These are phyloP conservation scores for Jaculus jaculus DNA, from an alignment of 2,113 vertebrate genomes.

Conservation along the genomic window DNA sequence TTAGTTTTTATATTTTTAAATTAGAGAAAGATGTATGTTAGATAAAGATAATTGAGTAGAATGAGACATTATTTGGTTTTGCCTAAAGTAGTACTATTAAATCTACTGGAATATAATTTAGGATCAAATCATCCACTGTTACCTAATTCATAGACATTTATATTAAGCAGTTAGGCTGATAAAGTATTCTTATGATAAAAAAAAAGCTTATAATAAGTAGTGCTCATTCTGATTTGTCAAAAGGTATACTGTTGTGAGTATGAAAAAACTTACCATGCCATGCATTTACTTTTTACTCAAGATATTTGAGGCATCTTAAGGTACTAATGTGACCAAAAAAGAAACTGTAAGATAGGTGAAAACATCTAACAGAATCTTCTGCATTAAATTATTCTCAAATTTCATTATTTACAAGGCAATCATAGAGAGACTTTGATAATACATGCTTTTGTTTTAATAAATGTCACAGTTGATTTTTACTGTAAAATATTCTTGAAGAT, in stretches of 20 bases:
- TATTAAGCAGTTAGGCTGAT: not conserved
- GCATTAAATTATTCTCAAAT: constrained; percentile 15
- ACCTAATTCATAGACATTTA: constrained; percentile 14
- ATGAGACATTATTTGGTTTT: not conserved
- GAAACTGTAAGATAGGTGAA: constrained; percentile 39
- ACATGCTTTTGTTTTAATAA: constrained; percentile 48
- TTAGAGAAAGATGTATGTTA: not conserved
- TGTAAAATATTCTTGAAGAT: constrained; percentile 41
- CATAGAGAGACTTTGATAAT: not conserved
- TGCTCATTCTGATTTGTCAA: constrained; percentile 16
- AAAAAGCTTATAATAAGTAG: not conserved
- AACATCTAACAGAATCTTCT: constrained; percentile 12
- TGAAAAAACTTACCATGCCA: constrained; percentile 18
- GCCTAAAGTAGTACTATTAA: not conserved
- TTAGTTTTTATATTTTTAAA: constrained; percentile 43
- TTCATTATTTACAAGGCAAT: constrained; percentile 31
- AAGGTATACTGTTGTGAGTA: constrained; percentile 8
- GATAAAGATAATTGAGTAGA: constrained; percentile 32
- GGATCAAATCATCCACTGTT: not conserved
- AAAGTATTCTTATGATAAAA: constrained; percentile 35
- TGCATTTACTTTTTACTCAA: constrained; percentile 30
- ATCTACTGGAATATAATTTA: not conserved
- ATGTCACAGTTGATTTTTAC: constrained; percentile 32
- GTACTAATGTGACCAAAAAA: constrained; percentile 44
- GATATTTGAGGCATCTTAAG: constrained; percentile 16